Conservation (phyloP, 2,888 invertebrate species). For the Rhopalosiphum nymphaeae region DNA sequence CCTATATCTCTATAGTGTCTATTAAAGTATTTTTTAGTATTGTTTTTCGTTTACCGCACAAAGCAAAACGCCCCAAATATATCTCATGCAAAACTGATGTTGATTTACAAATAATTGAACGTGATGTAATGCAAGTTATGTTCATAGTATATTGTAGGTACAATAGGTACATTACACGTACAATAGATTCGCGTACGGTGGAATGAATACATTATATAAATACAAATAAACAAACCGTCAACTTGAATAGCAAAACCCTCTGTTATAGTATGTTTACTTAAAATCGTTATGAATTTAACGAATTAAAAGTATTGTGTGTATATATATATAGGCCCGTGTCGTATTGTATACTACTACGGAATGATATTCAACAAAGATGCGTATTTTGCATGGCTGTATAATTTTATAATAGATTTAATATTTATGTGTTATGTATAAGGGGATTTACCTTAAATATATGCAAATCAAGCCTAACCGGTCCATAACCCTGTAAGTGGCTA, state of each 20-base stretch:
- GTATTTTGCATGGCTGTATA: background rate
- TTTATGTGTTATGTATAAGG: slow-evolving; percentile 12
- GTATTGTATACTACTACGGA: background rate
- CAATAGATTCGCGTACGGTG: background rate
- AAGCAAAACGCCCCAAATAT: background rate
- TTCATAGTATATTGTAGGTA: background rate
- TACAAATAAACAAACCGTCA: background rate
- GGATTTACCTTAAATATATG: slow-evolving; percentile 12
- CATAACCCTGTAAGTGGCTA: slow-evolving; percentile 27
- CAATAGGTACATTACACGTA: background rate
- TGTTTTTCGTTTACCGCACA: background rate
- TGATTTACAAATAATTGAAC: background rate
- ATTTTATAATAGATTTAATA: slow-evolving; percentile 34
- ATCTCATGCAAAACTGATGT: background rate
- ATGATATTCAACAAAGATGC: background rate
- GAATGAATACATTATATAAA: background rate
- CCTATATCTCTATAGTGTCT: background rate
- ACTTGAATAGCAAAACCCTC: background rate
- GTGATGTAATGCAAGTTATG: background rate
- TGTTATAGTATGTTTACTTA: background rate
- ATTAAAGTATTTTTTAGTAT: background rate
- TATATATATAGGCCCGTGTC: background rate
- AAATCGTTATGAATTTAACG: background rate
- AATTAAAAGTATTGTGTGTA: background rate
- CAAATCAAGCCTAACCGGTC: slow-evolving; percentile 34